Evolutionary conservation across 2,113 vertebrate genomes (phyloP).

Genomic region (Podarcis raffonei): DNA sequence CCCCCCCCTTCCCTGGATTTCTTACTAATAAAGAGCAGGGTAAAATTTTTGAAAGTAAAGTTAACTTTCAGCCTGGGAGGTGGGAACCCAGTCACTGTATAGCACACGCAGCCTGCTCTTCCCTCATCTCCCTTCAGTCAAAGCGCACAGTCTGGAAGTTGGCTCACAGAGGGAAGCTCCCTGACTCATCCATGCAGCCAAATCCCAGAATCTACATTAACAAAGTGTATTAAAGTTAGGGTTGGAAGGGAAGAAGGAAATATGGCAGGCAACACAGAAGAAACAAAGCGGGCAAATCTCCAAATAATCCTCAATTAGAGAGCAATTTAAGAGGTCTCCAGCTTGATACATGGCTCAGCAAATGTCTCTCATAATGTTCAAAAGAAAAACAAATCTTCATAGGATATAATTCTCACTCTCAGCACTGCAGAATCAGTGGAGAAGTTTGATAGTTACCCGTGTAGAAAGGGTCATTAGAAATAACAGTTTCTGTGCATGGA

Average conservation of each 20-base stretch:
- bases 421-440: not conserved
- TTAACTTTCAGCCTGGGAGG: too few relatives aligned
- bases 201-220: not conserved
- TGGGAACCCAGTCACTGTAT: too few relatives aligned
- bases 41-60: too few relatives aligned
- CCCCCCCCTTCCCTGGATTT: too few relatives aligned
- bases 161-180: not conserved
- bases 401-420: not conserved
- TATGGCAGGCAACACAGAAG: not conserved
- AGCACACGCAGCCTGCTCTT: too few relatives aligned
- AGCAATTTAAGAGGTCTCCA: not conserved
- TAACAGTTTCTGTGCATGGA: not conserved
- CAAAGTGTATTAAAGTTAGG: not conserved
- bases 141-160: not conserved
- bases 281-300: not conserved
- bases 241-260: not conserved
- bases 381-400: not conserved
- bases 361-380: not conserved
- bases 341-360: not conserved
- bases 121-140: not conserved
- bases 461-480: not conserved
- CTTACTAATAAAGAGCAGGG: too few relatives aligned
- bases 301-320: not conserved
- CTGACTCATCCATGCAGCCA: not conserved
- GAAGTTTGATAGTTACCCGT: not conserved